phyloP scores from a whole-genome alignment of 2,113 vertebrate species.

The Urocolius indicus region DNA sequence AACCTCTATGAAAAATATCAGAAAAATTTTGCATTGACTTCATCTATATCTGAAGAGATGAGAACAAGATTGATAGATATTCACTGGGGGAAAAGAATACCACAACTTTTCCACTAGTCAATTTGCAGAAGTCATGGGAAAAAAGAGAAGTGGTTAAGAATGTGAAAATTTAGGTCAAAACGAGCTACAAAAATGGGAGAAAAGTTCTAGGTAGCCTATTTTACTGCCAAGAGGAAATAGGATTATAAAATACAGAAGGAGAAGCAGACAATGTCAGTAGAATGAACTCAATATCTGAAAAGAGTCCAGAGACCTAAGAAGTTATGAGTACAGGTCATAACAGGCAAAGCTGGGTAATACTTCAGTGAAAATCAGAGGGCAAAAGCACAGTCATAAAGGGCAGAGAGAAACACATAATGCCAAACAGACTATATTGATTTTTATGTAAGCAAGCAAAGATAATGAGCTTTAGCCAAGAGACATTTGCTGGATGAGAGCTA shows the following conservation, averaged over 20 bases:
- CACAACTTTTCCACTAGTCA: neutral
- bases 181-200: neutral
- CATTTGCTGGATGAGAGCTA: fast-evolving
- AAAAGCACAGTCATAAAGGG: neutral
- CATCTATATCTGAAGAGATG: neutral
- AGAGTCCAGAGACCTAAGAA: neutral
- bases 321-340: neutral
- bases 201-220: neutral
- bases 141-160: neutral
- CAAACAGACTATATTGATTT: neutral
- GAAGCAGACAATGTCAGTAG: neutral
- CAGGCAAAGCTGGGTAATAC: neutral
- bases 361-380: neutral
- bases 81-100: neutral
- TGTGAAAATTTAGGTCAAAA: neutral
- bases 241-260: neutral
- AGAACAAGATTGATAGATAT: neutral
- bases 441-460: neutral
- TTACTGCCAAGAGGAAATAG: neutral
- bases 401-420: neutral
- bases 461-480: neutral
- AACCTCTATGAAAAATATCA: neutral
- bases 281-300: neutral
- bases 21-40: neutral
- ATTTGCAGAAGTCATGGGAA: neutral